phyloP scores from a whole-genome alignment of 2,113 vertebrate genomes.

The Lanius ludovicianus region DNA sequence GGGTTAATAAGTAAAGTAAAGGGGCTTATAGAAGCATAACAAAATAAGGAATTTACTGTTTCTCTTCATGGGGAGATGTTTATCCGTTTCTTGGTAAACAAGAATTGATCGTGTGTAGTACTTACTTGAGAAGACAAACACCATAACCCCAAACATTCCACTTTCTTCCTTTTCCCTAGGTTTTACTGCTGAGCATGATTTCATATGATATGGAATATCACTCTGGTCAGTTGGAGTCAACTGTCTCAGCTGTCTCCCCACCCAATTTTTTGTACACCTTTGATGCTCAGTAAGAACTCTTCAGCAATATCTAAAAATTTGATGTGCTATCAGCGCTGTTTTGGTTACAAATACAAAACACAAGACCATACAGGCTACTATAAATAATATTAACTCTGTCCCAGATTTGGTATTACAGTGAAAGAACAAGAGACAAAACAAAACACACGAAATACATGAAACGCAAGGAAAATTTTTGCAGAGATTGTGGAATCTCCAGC shows the following conservation, averaged over 20 bases:
- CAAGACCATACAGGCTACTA: background rate
- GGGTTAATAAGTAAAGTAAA: background rate
- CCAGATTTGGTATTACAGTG: background rate
- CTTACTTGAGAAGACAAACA: background rate
- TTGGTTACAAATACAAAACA: background rate
- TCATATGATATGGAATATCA: background rate
- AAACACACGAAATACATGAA: background rate
- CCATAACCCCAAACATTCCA: background rate
- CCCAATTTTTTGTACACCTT: background rate
- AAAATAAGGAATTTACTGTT: background rate
- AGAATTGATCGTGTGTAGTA: rapidly evolving
- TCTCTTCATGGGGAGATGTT: background rate
- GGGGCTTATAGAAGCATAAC: background rate
- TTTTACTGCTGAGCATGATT: background rate
- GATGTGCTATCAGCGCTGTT: background rate
- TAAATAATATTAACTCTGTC: background rate
- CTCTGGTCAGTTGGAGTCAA: background rate
- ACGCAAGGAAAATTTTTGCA: background rate
- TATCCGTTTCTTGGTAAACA: background rate
- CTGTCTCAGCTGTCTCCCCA: background rate
- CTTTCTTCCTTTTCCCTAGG: background rate
- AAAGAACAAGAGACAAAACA: background rate
- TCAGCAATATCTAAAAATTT: background rate
- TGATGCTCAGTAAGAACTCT: background rate
- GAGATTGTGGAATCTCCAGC: background rate